Conservation (phyloP, 2,797 vertebrate species). For the Pyrrhura leucotis region DNA sequence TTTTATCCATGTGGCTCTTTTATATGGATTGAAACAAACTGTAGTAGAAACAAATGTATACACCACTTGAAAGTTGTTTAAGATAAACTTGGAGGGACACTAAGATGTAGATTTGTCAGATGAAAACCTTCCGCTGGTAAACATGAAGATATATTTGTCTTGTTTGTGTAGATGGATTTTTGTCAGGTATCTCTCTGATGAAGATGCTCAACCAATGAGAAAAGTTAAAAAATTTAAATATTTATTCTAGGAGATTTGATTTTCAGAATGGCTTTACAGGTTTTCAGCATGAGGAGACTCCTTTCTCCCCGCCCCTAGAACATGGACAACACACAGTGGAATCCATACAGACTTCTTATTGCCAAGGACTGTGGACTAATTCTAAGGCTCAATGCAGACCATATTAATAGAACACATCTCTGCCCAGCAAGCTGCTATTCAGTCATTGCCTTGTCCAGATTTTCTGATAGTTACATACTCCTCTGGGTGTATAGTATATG, state of each 20-base stretch:
- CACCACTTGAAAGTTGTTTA: not conserved
- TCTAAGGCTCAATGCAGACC: not conserved
- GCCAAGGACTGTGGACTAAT: not conserved
- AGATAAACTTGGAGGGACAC: not conserved
- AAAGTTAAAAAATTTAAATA: not conserved
- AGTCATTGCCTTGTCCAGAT: not conserved
- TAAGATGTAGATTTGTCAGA: not conserved
- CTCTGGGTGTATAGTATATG: not conserved
- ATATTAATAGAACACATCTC: not conserved
- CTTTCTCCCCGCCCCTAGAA: fast-evolving
- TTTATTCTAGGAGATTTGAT: not conserved
- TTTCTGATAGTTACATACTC: not conserved
- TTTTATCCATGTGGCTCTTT: not conserved
- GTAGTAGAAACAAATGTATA: not conserved
- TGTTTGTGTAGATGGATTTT: not conserved
- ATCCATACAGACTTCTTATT: not conserved
- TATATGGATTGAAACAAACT: not conserved
- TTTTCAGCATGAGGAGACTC: not conserved
- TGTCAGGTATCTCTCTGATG: not conserved
- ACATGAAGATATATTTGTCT: not conserved
- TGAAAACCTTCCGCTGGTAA: not conserved
- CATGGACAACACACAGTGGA: not conserved
- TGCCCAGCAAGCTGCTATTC: not conserved
- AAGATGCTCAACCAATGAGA: not conserved
- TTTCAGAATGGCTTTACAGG: not conserved